Evolutionary conservation across 2,797 vertebrate species (phyloP).

Genomic region (Prunella strophiata): DNA sequence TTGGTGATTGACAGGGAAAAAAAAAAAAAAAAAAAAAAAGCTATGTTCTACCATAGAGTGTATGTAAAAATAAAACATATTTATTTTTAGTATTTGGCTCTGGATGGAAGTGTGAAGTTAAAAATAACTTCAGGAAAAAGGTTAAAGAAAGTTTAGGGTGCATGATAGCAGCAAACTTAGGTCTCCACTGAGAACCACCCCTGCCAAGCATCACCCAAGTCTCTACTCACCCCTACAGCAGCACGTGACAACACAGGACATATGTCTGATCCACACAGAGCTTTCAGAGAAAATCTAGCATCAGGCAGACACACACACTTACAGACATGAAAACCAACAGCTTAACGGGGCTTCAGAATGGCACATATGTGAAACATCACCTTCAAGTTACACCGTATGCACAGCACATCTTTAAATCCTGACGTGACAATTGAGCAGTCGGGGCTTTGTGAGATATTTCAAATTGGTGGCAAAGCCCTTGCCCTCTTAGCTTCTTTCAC

Average conservation of each 20-base stretch:
- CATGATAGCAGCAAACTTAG: background rate
- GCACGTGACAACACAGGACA: background rate
- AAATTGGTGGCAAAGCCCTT: background rate
- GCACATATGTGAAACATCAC: conserved; percentile 47
- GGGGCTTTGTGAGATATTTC: background rate
- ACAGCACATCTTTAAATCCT: background rate
- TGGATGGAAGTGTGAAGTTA: conserved; percentile 1
- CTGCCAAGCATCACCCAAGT: background rate
- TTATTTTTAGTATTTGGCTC: conserved; percentile 52
- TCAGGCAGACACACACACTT: conserved; percentile 25
- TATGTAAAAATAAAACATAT: conserved; percentile 9
- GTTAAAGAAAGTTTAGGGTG: background rate
- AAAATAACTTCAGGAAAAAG: conserved; percentile 31
- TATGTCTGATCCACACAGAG: background rate
- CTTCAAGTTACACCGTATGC: conserved; percentile 7
- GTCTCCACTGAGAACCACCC: background rate
- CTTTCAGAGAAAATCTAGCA: conserved; percentile 29
- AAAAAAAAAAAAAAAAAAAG: background rate
- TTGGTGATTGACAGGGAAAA: background rate
- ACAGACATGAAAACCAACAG: conserved; percentile 35
- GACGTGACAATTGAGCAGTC: conserved; percentile 11
- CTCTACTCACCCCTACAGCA: background rate
- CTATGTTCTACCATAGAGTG: background rate
- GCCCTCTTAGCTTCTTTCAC: background rate
- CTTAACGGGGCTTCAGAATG: background rate